These are phyloP conservation scores for Gymnoscopelus microlampas DNA, from an alignment of 2,797 vertebrate species.

Conservation along the genomic window DNA sequence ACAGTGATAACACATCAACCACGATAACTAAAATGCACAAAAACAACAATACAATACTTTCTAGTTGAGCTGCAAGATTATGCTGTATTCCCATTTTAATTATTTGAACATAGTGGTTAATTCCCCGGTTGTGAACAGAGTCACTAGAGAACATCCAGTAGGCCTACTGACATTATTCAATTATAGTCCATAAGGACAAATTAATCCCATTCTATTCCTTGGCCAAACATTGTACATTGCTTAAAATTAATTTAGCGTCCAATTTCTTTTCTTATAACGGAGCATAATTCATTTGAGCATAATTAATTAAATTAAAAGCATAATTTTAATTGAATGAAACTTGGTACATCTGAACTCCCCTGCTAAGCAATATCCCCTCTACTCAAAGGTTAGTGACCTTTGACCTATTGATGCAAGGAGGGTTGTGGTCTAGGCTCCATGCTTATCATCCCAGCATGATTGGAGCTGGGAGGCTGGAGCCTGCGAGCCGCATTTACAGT, in stretches of 20 bases:
- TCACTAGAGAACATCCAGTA: not conserved
- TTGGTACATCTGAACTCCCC: not conserved
- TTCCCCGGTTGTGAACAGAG: no score
- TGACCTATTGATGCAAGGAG: conserved; percentile 47
- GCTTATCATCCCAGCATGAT: conserved; percentile 73
- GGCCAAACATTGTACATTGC: not conserved
- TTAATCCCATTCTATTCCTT: not conserved
- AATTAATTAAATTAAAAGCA: no score
- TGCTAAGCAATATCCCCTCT: not conserved
- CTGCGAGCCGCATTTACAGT: conserved; percentile 83
- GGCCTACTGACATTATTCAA: not conserved
- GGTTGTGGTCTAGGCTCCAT: conserved; percentile 46
- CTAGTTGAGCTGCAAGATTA: no score
- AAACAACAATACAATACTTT: no score
- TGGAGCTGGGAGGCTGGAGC: conserved; percentile 65
- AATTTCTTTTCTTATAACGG: not conserved
- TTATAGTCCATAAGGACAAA: not conserved
- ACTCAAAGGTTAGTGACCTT: conserved; percentile 44
- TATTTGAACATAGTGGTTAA: no score
- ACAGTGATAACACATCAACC: no score
- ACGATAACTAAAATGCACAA: no score
- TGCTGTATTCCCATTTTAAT: no score
- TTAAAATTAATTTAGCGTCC: not conserved
- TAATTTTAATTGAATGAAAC: not conserved
- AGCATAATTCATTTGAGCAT: not conserved